phyloP scores from a whole-genome alignment of 1,140 invertebrate species.

The Nylanderia fulva region DNA sequence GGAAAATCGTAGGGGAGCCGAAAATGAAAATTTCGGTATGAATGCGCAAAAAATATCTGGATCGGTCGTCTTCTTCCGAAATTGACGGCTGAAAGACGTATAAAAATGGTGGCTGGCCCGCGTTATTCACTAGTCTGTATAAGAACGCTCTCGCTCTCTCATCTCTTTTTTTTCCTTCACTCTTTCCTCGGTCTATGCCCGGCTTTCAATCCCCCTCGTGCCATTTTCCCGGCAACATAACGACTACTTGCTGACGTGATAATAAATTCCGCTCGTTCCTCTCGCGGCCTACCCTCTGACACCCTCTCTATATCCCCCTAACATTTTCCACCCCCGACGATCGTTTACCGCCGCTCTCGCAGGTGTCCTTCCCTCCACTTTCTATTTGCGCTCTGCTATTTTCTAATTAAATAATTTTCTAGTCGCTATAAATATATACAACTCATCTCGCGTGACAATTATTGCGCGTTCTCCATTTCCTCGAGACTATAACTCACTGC shows the following conservation, averaged over 20 bases:
- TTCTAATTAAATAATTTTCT: conserved; percentile 40
- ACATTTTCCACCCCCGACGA: conserved; percentile 30
- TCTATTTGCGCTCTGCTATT: conserved; percentile 25
- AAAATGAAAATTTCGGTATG: conserved; percentile 46
- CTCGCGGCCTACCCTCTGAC: conserved; percentile 67
- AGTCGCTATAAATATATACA: background rate
- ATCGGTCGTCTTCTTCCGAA: conserved; percentile 46
- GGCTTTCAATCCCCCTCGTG: conserved; percentile 28
- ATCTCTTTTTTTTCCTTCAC: background rate
- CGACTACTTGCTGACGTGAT: conserved; percentile 80
- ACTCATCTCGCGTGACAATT: background rate
- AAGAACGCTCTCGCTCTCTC: conserved; percentile 41
- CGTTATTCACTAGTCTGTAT: conserved; percentile 69
- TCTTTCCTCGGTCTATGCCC: background rate
- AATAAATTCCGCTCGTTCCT: conserved; percentile 80
- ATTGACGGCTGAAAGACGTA: conserved; percentile 33
- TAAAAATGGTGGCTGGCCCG: conserved; percentile 67
- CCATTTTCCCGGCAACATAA: conserved; percentile 78
- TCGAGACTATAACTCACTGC: conserved; percentile 7
- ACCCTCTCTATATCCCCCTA: conserved; percentile 48
- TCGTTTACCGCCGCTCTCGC: conserved; percentile 30
- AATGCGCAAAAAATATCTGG: conserved; percentile 24
- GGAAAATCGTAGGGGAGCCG: background rate
- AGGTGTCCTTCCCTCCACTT: conserved; percentile 8
- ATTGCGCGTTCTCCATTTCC: background rate